Conservation (phyloP, 2,797 vertebrate species). For the Neosilurus hyrtlii region DNA sequence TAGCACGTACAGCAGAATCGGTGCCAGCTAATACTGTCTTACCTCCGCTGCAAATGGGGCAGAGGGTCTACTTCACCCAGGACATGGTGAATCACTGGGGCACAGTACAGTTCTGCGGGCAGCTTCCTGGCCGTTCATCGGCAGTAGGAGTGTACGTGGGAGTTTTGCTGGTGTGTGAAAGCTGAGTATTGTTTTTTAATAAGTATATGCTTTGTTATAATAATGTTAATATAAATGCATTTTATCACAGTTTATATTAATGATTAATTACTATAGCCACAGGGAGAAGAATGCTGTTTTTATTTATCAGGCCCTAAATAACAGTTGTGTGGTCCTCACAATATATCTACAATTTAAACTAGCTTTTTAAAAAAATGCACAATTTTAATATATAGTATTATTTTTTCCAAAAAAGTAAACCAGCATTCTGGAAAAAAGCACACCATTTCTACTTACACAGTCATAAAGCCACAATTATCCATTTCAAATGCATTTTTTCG, state of each 20-base stretch:
- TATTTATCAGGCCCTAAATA: not conserved
- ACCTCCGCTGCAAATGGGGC: constrained; percentile 54
- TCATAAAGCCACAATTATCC: not conserved
- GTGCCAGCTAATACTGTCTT: constrained; percentile 16
- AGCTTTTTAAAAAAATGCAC: not conserved
- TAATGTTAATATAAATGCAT: not conserved
- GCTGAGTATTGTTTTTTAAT: not conserved
- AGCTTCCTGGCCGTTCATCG: constrained; percentile 58
- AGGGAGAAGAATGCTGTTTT: not conserved
- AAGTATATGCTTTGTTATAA: not conserved
- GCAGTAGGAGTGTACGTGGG: constrained; percentile 61
- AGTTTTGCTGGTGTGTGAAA: constrained; percentile 68
- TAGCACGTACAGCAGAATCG: constrained; percentile 61
- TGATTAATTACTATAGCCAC: not conserved
- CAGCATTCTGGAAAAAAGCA: not conserved
- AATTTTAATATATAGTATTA: not conserved
- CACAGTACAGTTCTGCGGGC: constrained; percentile 69
- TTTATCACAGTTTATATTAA: not conserved
- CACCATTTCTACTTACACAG: not conserved
- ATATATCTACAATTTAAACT: too few species aligned
- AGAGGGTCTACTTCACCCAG: constrained; percentile 66
- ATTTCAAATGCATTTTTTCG: too few species aligned
- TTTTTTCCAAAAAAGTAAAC: not conserved
- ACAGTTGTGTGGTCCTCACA: not conserved
- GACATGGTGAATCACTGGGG: constrained; percentile 56